Evolutionary conservation across 2,797 vertebrate genomes (phyloP).

Genomic region (Cetoscarus ocellatus): DNA sequence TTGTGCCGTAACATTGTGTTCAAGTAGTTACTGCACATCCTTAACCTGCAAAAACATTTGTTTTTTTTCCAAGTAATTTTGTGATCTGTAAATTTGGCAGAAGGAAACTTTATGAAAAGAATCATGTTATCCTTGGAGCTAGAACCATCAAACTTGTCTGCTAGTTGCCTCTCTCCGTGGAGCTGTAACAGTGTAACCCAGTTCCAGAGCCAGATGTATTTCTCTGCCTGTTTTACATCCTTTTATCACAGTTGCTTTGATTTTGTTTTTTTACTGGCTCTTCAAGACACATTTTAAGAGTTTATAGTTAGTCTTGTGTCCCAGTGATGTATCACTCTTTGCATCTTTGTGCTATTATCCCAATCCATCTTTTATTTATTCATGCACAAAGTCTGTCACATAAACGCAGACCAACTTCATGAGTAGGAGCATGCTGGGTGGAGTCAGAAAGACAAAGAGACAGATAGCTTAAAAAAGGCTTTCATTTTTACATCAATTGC

Average conservation of each 20-base stretch:
- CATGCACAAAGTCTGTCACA: not conserved
- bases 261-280: conserved; percentile 3
- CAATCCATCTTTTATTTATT: not conserved
- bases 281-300: conserved; percentile 4
- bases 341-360: not conserved
- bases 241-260: not conserved
- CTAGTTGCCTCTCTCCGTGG: too few relatives aligned
- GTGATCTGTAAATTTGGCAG: too few relatives aligned
- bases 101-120: too few relatives aligned
- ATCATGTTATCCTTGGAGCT: too few relatives aligned
- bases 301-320: conserved; percentile 11
- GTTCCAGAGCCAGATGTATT: not conserved
- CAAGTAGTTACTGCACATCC: too few relatives aligned
- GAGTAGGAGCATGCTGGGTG: not conserved
- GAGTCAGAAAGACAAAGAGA: not conserved
- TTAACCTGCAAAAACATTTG: too few relatives aligned
- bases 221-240: not conserved
- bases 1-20: too few relatives aligned
- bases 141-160: too few relatives aligned
- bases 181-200: too few relatives aligned
- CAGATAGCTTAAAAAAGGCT: not conserved
- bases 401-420: not conserved
- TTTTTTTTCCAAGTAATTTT: too few relatives aligned
- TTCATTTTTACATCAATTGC: conserved; percentile 11
- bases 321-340: conserved; percentile 15